Conservation (phyloP, 2,888 invertebrate genomes). For the Lymantria monacha region DNA sequence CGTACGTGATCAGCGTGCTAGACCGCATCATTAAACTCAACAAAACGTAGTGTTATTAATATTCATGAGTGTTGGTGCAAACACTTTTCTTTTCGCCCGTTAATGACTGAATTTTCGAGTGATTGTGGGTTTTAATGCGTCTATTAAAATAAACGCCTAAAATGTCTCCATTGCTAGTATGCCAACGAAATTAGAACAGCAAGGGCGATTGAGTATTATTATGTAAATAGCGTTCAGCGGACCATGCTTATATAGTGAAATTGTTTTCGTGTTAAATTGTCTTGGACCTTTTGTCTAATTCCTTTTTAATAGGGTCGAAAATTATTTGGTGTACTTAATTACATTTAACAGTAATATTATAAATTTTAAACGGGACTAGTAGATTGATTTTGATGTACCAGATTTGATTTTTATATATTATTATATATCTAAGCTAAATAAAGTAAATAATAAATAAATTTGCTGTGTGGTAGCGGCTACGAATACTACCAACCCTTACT, state of each 20-base stretch:
- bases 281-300: background rate
- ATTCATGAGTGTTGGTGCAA: slow-evolving; percentile 69
- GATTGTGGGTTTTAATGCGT: slow-evolving; percentile 34
- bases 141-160: slow-evolving; percentile 21
- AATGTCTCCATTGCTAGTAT: slow-evolving; percentile 24
- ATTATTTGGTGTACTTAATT: background rate
- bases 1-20: slow-evolving; percentile 58
- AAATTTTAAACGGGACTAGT: too few species aligned
- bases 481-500: too few species aligned
- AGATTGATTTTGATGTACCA: too few species aligned
- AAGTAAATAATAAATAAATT: too few species aligned
- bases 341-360: too few species aligned
- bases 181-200: slow-evolving; percentile 37
- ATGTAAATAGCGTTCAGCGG: slow-evolving; percentile 22
- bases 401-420: too few species aligned
- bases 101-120: slow-evolving; percentile 48
- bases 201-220: slow-evolving; percentile 23
- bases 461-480: too few species aligned
- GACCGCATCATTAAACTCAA: slow-evolving; percentile 43
- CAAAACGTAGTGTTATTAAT: slow-evolving; percentile 60
- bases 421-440: too few species aligned
- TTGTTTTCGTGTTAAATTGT: slow-evolving; percentile 1
- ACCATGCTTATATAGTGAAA: slow-evolving; percentile 12
- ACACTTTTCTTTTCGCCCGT: slow-evolving; percentile 31
- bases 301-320: background rate